Percentiles rank a stretch among this genome's conserved stretches.
Conservation (phyloP, 2,888 invertebrate genomes). For the Macrosiphum euphorbiae region DNA sequence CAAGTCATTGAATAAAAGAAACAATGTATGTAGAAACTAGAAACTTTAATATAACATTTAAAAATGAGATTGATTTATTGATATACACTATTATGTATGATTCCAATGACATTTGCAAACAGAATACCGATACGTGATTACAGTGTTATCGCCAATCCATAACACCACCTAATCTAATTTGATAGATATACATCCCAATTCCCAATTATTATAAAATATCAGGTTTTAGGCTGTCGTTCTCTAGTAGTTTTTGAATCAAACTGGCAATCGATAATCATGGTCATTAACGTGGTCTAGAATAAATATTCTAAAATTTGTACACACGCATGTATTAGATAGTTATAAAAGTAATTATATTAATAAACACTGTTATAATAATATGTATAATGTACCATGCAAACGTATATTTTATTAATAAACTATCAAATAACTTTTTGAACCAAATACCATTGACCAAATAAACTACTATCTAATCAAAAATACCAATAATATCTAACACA, state of each 20-base stretch:
- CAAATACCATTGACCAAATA: background rate
- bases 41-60: background rate
- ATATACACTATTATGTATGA: background rate
- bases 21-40: background rate
- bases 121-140: background rate
- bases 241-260: background rate
- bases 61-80: background rate
- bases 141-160: background rate
- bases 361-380: background rate
- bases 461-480: background rate
- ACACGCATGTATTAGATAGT: background rate
- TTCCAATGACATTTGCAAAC: background rate
- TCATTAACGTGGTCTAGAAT: background rate
- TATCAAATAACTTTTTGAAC: background rate
- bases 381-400: background rate
- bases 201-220: background rate
- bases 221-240: background rate
- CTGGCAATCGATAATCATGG: background rate
- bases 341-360: background rate
- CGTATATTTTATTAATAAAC: background rate
- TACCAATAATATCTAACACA: background rate
- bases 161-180: background rate
- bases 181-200: background rate
- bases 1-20: background rate
- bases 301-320: background rate